Evolutionary conservation across 2,113 vertebrate species (phyloP).

Genomic region (Phycodurus eques): DNA sequence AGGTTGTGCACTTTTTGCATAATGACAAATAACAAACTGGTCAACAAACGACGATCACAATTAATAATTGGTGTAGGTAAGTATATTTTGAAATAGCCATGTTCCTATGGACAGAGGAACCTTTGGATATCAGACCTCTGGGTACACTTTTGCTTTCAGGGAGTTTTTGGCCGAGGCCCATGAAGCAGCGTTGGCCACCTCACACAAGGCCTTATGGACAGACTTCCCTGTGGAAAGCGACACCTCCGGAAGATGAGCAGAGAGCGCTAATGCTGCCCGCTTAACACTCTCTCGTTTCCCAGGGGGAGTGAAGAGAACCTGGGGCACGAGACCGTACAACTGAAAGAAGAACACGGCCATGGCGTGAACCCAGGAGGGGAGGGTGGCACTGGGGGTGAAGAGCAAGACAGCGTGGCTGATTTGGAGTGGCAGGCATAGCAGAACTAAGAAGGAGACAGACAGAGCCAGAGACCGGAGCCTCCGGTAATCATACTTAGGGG

Average conservation of each 20-base stretch:
- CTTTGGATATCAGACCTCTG: constrained; percentile 46
- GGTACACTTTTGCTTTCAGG: constrained; percentile 58
- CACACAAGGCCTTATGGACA: constrained; percentile 43
- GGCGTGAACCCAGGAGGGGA: constrained; percentile 48
- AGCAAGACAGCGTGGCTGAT: constrained; percentile 63
- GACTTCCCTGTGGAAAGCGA: constrained; percentile 42
- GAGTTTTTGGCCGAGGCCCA: constrained; percentile 56
- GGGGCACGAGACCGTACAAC: constrained; percentile 72
- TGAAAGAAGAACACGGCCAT: constrained; percentile 67
- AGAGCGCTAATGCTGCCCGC: constrained; percentile 32
- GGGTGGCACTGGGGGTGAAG: constrained; percentile 47
- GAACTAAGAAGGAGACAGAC: constrained; percentile 71
- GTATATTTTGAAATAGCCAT: neutral
- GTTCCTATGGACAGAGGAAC: neutral
- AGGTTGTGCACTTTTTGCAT: neutral
- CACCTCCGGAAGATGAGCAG: constrained; percentile 26
- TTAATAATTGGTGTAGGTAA: neutral
- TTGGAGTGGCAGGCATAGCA: constrained; percentile 74
- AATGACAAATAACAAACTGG: neutral
- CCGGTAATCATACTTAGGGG: constrained; percentile 37
- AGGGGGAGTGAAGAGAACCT: constrained; percentile 68
- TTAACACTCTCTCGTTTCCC: constrained; percentile 33
- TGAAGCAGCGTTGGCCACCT: constrained; percentile 43
- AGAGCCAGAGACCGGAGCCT: constrained; percentile 58
- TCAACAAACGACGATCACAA: neutral